Evolutionary conservation across 2,888 invertebrate genomes (phyloP).

Genomic region (Rhagium mordax): DNA sequence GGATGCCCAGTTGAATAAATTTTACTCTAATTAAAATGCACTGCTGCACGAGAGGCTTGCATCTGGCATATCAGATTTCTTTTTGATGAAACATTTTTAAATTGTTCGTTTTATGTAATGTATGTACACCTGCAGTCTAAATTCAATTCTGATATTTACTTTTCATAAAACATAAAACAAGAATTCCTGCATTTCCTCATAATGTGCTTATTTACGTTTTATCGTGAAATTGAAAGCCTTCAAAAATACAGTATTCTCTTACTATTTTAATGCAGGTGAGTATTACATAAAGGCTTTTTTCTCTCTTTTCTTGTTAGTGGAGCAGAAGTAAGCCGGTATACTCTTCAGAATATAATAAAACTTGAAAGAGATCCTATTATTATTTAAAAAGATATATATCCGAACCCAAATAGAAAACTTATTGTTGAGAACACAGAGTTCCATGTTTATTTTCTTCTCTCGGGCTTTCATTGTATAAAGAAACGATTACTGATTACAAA

Average conservation of each 20-base stretch:
- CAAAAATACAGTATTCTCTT: neutral
- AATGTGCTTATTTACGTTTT: neutral
- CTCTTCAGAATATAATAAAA: constrained; percentile 1
- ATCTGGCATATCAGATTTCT: too few relatives aligned
- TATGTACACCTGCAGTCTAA: neutral
- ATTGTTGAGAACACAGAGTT: neutral
- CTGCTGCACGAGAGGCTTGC: too few relatives aligned
- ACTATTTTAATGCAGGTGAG: neutral
- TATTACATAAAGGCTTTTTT: neutral
- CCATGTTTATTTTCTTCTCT: neutral
- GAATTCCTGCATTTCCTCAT: neutral
- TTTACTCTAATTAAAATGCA: too few relatives aligned
- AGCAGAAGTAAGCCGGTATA: neutral
- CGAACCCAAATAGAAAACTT: neutral
- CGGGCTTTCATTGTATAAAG: neutral
- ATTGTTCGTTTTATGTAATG: neutral
- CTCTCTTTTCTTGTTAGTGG: neutral
- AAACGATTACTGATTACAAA: neutral
- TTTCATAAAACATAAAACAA: neutral
- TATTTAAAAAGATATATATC: neutral
- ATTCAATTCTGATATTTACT: neutral
- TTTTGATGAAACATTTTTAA: too few relatives aligned
- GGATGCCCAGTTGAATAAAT: too few relatives aligned
- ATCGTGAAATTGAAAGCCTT: neutral
- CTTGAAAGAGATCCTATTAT: neutral